Evolutionary conservation across 2,797 vertebrate species (phyloP), one percentile per base, ranked within the genome.

Genomic region (Sebastolobus altivelis): DNA sequence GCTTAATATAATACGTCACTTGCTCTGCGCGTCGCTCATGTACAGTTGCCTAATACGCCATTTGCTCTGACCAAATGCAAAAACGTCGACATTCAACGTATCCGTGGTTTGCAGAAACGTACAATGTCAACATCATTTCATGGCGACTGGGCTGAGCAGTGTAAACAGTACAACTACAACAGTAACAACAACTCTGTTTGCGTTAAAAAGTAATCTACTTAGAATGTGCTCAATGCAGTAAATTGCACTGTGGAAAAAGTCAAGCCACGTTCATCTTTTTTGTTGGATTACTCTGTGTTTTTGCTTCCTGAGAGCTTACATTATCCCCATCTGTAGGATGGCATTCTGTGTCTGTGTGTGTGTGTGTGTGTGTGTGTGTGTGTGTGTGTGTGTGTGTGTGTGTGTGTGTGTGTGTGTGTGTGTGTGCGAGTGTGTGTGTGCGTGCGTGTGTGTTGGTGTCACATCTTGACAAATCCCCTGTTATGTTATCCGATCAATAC

Each of bases 401-500:
- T 25, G 25, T 25, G 25, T 25, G 25, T 25, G 25, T 25, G 25
- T 25, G 25, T 25, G 25, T 25, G 25, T 25, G 25, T 25, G 25
- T 25, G 25, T 25, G 25, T 25, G 25, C n/a, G n/a, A n/a, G 25
- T 25, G 25, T 25, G 25, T 25, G 25, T 25, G 25, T 60, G 61
- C 33, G 37, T 38, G 37, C 52, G 29, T 67, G 20, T 16, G 29
- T 63, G 14, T n/a, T 2, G 1, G n/a, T 40, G 35, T 67, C 33
- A 72, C 43, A 66, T 73, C 25, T 75, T 78, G 79, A 83, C 69
- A 82, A 80, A 84, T 82, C 61, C 55, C 33, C 68, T n/a, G 25
- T 72, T 75, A 71, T 40, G 66, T 75, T 81, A 66, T 52, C 49
- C 2, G 13, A 87, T 88, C 86, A 62, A 87, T 86, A 71, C 27